These are phyloP conservation scores for Hylyphantes graminicola DNA, from an alignment of 1,140 invertebrate species.

Conservation along the genomic window DNA sequence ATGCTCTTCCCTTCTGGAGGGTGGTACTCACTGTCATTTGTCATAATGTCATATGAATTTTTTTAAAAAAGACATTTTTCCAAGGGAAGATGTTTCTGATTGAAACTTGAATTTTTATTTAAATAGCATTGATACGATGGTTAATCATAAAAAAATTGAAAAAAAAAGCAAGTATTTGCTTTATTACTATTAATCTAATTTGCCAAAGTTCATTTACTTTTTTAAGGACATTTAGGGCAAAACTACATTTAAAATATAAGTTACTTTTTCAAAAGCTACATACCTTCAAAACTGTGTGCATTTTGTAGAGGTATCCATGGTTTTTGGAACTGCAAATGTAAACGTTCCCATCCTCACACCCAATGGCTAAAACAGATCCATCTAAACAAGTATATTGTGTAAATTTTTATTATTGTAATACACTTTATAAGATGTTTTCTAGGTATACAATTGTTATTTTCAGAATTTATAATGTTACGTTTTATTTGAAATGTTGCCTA, in stretches of 20 bases:
- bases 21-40: too few species aligned
- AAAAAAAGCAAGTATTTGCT: too few species aligned
- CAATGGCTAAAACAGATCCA: constrained; percentile 24
- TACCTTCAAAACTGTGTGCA: constrained; percentile 40
- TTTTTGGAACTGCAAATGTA: constrained; percentile 48
- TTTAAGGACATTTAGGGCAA: neutral
- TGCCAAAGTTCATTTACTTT: too few species aligned
- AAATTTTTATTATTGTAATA: neutral
- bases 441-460: neutral
- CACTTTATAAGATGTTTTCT: neutral
- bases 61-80: too few species aligned
- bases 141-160: neutral
- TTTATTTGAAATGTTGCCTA: too few species aligned
- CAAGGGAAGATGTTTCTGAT: too few species aligned
- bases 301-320: constrained; percentile 48
- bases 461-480: too few species aligned
- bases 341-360: constrained; percentile 49
- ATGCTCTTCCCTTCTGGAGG: too few species aligned
- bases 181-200: too few species aligned
- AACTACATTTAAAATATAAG: constrained; percentile 22
- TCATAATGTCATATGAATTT: too few species aligned
- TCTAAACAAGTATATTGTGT: constrained; percentile 17
- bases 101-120: too few species aligned
- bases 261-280: neutral
- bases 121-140: too few species aligned